phyloP scores from a whole-genome alignment of 2,113 vertebrate genomes.

The Meriones unguiculatus region DNA sequence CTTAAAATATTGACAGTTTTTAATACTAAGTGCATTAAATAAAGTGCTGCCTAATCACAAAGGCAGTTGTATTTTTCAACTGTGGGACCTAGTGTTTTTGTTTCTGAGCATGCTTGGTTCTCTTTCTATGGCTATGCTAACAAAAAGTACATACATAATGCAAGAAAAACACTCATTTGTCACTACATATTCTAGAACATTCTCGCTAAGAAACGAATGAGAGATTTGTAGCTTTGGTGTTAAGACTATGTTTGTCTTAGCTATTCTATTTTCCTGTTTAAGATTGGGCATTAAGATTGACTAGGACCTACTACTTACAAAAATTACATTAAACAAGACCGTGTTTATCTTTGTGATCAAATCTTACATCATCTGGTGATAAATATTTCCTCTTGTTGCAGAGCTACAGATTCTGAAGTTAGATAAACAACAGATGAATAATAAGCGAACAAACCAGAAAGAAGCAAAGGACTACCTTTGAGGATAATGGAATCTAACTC shows the following conservation, averaged over 20 bases:
- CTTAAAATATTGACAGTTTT: background rate
- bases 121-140: background rate
- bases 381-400: background rate
- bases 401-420: background rate
- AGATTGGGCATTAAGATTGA: background rate
- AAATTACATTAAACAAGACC: background rate
- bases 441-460: background rate
- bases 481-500: background rate
- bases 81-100: background rate
- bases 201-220: background rate
- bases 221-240: background rate
- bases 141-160: background rate
- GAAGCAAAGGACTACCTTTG: background rate
- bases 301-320: background rate
- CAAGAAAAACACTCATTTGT: background rate
- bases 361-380: background rate
- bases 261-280: background rate
- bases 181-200: background rate
- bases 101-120: background rate
- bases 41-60: background rate
- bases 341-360: background rate
- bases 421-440: conserved; percentile 45
- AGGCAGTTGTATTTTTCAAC: background rate
- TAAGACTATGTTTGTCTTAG: background rate
- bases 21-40: background rate